These are phyloP conservation scores for Tetragonisca angustula DNA, from an alignment of 2,888 invertebrate species.

Conservation along the genomic window DNA sequence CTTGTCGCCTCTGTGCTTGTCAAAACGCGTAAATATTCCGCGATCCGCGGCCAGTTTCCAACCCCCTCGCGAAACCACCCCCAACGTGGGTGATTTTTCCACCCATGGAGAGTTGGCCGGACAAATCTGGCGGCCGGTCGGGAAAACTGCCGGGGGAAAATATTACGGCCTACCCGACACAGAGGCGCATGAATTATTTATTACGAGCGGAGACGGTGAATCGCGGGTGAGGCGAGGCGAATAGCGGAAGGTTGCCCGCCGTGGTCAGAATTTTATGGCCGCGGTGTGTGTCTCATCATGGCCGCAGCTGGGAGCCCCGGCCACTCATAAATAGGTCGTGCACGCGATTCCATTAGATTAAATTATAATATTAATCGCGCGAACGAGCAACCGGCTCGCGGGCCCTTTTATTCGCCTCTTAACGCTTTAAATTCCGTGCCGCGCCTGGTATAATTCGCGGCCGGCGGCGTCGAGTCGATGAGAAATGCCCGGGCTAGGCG, in stretches of 20 bases:
- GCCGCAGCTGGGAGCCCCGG: conserved; percentile 13
- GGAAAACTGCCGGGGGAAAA: conserved; percentile 61
- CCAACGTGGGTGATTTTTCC: conserved; percentile 24
- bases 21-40: too few relatives aligned
- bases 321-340: conserved; percentile 62
- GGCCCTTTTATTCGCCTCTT: conserved; percentile 7
- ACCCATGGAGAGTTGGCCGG: conserved; percentile 17
- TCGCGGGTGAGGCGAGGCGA: conserved; percentile 34
- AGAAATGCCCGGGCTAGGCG: conserved; percentile 13
- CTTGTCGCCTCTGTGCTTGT: too few relatives aligned
- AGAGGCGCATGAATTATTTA: conserved; percentile 69
- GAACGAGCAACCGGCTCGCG: conserved; percentile 31
- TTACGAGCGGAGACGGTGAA: conserved; percentile 63
- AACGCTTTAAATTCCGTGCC: conserved; percentile 46
- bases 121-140: conserved; percentile 42
- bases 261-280: conserved; percentile 66
- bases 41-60: too few relatives aligned
- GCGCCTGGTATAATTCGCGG: conserved; percentile 24
- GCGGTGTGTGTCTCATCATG: conserved; percentile 54
- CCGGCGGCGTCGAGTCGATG: conserved; percentile 31
- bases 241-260: conserved; percentile 11
- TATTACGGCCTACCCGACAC: conserved; percentile 55
- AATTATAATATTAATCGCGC: conserved; percentile 73
- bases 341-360: conserved; percentile 69
- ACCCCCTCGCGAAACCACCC: neutral